Conservation (phyloP, 2,888 invertebrate species). For the Chydorus sphaericus region DNA sequence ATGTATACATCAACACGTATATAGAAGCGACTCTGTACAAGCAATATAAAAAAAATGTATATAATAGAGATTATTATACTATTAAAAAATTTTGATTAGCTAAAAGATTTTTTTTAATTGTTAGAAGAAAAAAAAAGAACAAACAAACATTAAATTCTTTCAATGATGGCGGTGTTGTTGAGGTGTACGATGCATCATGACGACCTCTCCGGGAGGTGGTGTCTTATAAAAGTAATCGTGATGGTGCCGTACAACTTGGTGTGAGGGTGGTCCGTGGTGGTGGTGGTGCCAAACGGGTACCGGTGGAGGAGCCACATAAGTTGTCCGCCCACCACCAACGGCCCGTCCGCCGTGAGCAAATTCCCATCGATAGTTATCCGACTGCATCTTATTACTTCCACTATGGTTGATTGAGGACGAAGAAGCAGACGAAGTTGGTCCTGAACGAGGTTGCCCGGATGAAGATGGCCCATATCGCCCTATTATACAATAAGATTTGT, state of each 20-base stretch:
- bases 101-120: no score
- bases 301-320: background rate
- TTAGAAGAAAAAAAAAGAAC: no score
- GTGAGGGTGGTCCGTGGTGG: background rate
- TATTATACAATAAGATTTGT: background rate
- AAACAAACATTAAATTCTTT: no score
- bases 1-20: no score
- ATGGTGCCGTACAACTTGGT: background rate
- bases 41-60: no score
- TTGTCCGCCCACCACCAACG: background rate
- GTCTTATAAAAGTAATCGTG: background rate
- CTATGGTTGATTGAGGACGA: background rate
- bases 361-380: conserved; percentile 55
- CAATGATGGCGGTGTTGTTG: conserved; percentile 3
- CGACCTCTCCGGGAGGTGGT: background rate
- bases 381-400: conserved; percentile 18
- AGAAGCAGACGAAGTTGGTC: background rate
- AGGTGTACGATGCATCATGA: conserved; percentile 2
- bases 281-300: background rate
- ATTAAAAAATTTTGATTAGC: no score
- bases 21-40: no score
- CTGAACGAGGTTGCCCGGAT: no score
- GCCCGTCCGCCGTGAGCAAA: conserved; percentile 46
- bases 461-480: background rate
- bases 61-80: no score